Conservation (phyloP, 2,113 vertebrate species). For the Asarcornis scutulata region DNA sequence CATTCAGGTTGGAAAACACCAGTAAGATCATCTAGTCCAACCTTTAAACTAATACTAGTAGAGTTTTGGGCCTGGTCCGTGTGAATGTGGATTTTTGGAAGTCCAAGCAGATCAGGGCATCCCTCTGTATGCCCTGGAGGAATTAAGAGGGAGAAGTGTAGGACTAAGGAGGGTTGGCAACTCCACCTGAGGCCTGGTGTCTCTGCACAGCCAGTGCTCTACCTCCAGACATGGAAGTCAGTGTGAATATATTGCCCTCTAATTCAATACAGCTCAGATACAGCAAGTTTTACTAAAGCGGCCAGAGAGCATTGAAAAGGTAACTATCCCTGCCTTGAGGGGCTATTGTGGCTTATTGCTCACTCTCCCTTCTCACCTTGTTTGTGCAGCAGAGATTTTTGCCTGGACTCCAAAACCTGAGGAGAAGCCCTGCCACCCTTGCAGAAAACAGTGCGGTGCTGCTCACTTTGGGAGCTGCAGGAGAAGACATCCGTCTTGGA, state of each 20-base stretch:
- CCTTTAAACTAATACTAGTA: too few relatives aligned
- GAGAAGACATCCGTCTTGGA: neutral
- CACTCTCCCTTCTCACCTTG: neutral
- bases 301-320: neutral
- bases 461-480: neutral
- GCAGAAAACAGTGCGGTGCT: neutral
- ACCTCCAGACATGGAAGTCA: neutral
- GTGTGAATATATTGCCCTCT: too few relatives aligned
- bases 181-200: neutral
- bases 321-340: neutral
- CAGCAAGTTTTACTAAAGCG: neutral
- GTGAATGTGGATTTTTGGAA: neutral
- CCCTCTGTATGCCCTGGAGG: neutral
- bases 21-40: too few relatives aligned
- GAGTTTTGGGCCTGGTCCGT: neutral
- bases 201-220: neutral
- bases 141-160: neutral
- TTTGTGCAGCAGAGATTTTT: neutral
- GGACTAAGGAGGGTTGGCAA: neutral
- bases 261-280: too few relatives aligned
- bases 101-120: neutral
- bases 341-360: neutral
- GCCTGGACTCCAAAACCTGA: neutral
- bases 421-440: neutral
- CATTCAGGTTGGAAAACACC: too few relatives aligned